Conservation (phyloP, 2,797 vertebrate genomes). For the Spinus olivaceus region DNA sequence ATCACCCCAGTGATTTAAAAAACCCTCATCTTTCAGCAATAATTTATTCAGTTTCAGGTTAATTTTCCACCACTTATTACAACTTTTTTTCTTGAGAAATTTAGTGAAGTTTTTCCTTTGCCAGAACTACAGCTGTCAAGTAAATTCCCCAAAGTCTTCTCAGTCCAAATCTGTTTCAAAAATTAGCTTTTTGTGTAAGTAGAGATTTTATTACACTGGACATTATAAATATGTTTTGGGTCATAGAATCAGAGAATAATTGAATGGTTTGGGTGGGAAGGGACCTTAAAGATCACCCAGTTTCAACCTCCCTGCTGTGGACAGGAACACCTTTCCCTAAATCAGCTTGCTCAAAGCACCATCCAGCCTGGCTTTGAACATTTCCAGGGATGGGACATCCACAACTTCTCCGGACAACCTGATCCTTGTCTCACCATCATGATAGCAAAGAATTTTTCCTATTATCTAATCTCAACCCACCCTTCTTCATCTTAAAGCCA, state of each 20-base stretch:
- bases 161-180: not conserved
- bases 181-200: not conserved
- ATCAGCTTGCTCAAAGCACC: not conserved
- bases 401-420: not conserved
- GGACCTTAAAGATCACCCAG: not conserved
- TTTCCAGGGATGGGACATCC: not conserved
- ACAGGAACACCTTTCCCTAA: not conserved
- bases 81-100: not conserved
- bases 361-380: not conserved
- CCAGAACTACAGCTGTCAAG: not conserved
- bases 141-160: not conserved
- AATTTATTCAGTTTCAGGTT: not conserved
- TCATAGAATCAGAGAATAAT: not conserved
- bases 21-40: not conserved
- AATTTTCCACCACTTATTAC: not conserved
- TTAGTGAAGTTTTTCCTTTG: not conserved
- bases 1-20: not conserved
- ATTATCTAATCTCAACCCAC: not conserved
- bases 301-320: not conserved
- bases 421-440: not conserved
- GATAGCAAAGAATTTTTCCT: not conserved
- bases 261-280: not conserved
- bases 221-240: not conserved
- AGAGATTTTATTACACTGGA: not conserved
- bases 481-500: not conserved